phyloP scores from a whole-genome alignment of 2,113 vertebrate species.

The Elanus axillaris region DNA sequence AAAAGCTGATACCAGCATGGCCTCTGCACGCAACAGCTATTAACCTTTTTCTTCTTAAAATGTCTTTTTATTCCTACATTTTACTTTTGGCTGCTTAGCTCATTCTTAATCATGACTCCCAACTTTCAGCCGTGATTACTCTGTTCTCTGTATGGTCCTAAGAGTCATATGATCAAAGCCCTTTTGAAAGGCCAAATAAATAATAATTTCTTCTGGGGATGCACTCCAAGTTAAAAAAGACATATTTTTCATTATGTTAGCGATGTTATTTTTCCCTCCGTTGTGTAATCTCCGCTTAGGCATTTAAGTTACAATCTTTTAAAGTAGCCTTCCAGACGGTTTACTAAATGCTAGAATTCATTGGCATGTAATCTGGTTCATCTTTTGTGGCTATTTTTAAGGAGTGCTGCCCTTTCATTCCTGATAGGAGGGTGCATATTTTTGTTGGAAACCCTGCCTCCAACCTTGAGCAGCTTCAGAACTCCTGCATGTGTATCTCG shows the following conservation, averaged over 20 bases:
- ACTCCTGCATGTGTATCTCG: neutral
- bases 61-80: neutral
- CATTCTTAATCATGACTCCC: neutral
- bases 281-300: neutral
- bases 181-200: conserved; percentile 15
- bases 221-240: neutral
- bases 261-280: neutral
- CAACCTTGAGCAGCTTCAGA: neutral
- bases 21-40: neutral
- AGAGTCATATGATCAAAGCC: neutral
- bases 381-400: neutral
- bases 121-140: neutral
- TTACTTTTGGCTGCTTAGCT: neutral
- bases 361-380: neutral
- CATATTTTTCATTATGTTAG: neutral
- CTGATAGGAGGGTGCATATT: neutral
- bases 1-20: neutral
- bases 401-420: neutral
- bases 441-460: neutral
- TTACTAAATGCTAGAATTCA: neutral
- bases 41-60: neutral
- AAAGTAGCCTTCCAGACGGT: neutral
- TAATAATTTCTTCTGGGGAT: neutral
- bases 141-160: neutral
- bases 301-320: conserved; percentile 14